These are phyloP conservation scores for Reticulitermes speratus DNA, from an alignment of 1,140 invertebrate species.

Conservation along the genomic window DNA sequence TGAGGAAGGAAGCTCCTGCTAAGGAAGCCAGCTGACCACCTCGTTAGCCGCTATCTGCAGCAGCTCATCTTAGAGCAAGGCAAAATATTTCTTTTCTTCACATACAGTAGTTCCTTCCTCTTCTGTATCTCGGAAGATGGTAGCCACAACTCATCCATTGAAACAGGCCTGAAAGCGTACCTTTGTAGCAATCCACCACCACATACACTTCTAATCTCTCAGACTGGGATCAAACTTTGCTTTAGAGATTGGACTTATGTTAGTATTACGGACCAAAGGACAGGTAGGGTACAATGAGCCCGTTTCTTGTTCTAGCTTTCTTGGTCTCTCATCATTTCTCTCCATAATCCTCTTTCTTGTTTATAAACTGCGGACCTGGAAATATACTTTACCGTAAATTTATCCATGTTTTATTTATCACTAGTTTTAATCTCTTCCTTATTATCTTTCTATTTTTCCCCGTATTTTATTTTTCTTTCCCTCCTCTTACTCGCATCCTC, in stretches of 20 bases:
- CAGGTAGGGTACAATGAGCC: neutral
- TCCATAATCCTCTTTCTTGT: neutral
- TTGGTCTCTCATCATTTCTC: neutral
- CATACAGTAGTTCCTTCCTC: neutral
- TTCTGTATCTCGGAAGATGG: neutral
- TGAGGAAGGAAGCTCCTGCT: neutral
- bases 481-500: no score
- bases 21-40: neutral
- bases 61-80: neutral
- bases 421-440: no score
- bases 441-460: no score
- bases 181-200: neutral
- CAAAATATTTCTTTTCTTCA: neutral
- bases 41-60: neutral
- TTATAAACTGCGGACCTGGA: neutral
- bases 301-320: neutral
- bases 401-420: no score
- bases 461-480: no score
- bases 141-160: neutral
- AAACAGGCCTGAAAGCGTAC: neutral
- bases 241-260: neutral
- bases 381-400: no score
- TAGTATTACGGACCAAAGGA: neutral
- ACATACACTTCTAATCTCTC: neutral
- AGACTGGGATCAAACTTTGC: neutral